Evolutionary conservation across 1,140 invertebrate genomes (phyloP).

Genomic region (Myzus persicae): DNA sequence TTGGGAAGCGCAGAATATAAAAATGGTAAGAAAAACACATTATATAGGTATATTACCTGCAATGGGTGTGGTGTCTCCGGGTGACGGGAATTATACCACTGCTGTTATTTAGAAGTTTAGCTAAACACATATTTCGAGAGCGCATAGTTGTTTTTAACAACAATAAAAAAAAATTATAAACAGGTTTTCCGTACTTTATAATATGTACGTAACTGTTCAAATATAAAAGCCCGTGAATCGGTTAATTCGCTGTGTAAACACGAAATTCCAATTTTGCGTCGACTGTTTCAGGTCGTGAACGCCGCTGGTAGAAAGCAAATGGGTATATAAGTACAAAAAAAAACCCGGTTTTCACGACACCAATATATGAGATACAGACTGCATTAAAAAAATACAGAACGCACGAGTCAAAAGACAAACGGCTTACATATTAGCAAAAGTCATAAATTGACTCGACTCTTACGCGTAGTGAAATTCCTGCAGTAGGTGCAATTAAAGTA

Average conservation of each 20-base stretch:
- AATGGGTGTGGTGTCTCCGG: not conserved
- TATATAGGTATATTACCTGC: not conserved
- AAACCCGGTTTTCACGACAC: slow-evolving; percentile 32
- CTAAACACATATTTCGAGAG: not conserved
- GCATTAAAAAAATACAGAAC: not conserved
- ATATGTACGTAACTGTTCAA: slow-evolving; percentile 13
- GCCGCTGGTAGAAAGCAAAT: slow-evolving; percentile 45
- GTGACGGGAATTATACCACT: not conserved
- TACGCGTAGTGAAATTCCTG: not conserved
- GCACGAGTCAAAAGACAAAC: not conserved
- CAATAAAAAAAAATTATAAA: slow-evolving; percentile 31
- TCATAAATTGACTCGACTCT: slow-evolving; percentile 9
- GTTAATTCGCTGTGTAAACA: slow-evolving; percentile 23
- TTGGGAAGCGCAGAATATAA: slow-evolving; percentile 39
- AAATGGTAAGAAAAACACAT: slow-evolving; percentile 14
- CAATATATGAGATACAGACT: not conserved
- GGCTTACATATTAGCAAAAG: slow-evolving; percentile 14
- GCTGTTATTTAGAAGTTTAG: not conserved
- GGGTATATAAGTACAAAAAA: not conserved
- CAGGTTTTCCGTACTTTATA: slow-evolving; percentile 35
- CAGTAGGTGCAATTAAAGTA: not conserved
- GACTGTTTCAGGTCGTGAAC: slow-evolving; percentile 33
- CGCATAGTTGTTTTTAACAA: not conserved
- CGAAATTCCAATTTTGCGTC: slow-evolving; percentile 42
- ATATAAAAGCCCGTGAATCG: slow-evolving; percentile 28